phyloP scores from a whole-genome alignment of 2,888 invertebrate species.

The Kryphioiulus occultus region DNA sequence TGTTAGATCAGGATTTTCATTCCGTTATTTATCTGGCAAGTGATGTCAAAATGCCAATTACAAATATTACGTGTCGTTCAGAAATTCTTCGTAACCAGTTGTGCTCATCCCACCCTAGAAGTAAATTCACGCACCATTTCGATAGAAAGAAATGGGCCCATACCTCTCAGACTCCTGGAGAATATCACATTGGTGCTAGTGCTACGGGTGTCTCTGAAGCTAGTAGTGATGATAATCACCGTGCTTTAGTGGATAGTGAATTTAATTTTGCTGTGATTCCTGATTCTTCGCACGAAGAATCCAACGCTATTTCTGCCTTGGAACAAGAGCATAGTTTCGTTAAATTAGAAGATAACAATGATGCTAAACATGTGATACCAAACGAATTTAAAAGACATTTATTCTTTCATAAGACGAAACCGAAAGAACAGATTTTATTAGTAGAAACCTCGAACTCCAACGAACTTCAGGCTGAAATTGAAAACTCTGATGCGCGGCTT shows the following conservation, averaged over 20 bases:
- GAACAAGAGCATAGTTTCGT: constrained; percentile 44
- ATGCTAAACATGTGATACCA: constrained; percentile 45
- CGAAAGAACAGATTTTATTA: constrained; percentile 31
- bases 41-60: constrained; percentile 69
- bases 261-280: constrained; percentile 47
- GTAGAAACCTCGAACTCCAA: constrained; percentile 17
- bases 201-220: background rate
- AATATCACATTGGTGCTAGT: constrained; percentile 39
- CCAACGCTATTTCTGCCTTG: constrained; percentile 47
- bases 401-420: constrained; percentile 43
- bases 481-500: background rate
- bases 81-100: constrained; percentile 66
- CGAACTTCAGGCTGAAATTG: background rate
- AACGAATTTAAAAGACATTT: constrained; percentile 35
- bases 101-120: constrained; percentile 33
- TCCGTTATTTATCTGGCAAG: constrained; percentile 84
- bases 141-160: constrained; percentile 11
- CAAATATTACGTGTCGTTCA: constrained; percentile 67
- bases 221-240: background rate
- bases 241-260: constrained; percentile 33
- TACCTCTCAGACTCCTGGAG: constrained; percentile 33
- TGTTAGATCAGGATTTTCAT: constrained; percentile 68
- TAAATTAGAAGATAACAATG: constrained; percentile 29
- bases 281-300: constrained; percentile 43
- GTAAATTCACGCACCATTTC: constrained; percentile 38